Conservation (phyloP, 1,140 invertebrate species). For the Zophobas morio region DNA sequence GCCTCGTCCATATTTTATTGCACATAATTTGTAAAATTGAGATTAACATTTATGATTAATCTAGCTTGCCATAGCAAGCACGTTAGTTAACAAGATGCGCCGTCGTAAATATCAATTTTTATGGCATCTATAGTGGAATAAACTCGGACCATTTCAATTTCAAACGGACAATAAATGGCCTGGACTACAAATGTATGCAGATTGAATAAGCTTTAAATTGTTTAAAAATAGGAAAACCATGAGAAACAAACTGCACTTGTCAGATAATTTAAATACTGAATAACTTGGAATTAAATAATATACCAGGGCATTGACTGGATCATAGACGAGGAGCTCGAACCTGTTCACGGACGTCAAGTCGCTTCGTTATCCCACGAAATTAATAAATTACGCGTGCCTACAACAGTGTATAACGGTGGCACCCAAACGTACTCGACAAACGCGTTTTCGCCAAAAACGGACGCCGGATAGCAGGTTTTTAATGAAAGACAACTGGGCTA, state of each 20-base stretch:
- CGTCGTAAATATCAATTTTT: slow-evolving; percentile 39
- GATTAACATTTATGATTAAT: slow-evolving; percentile 43
- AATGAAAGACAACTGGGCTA: no score
- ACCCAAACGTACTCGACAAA: background rate
- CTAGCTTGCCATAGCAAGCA: slow-evolving; percentile 28
- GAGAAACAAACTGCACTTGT: slow-evolving; percentile 53
- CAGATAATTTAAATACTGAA: slow-evolving; percentile 54
- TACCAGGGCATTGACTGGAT: slow-evolving; percentile 53
- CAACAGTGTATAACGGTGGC: slow-evolving; percentile 17
- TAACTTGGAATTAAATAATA: slow-evolving; percentile 55
- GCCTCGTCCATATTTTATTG: slow-evolving; percentile 33
- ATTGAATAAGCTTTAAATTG: slow-evolving; percentile 40
- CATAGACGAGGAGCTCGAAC: slow-evolving; percentile 49
- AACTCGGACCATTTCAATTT: slow-evolving; percentile 26
- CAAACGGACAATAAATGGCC: slow-evolving; percentile 15
- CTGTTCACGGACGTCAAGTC: slow-evolving; percentile 49
- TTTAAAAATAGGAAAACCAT: slow-evolving; percentile 40
- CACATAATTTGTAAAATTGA: slow-evolving; percentile 31
- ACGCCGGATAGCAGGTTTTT: no score
- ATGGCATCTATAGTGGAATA: slow-evolving; percentile 15
- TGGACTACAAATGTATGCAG: slow-evolving; percentile 35
- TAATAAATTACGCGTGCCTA: slow-evolving; percentile 39
- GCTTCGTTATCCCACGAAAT: slow-evolving; percentile 46
- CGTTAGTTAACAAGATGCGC: slow-evolving; percentile 42
- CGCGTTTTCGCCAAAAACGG: no score